These are phyloP conservation scores for Lordiphosa collinella DNA, from an alignment of 1,140 invertebrate genomes.

Conservation along the genomic window DNA sequence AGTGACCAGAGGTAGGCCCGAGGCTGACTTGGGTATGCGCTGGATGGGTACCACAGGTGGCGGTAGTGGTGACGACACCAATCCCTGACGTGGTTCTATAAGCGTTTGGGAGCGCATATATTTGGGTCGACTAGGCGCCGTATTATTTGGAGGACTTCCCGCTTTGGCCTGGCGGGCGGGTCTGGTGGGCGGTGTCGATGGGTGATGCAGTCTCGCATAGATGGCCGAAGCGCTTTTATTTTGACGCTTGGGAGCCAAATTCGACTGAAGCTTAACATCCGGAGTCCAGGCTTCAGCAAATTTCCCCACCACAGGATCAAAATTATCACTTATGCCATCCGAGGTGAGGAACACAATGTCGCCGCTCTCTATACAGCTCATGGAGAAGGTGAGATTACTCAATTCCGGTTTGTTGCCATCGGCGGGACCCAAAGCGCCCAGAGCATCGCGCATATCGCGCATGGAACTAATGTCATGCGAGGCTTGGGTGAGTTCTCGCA, in stretches of 20 bases:
- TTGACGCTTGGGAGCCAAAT: slow-evolving; percentile 70
- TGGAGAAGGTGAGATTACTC: slow-evolving; percentile 93
- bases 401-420: slow-evolving; percentile 94
- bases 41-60: slow-evolving; percentile 38
- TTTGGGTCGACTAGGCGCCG: slow-evolving; percentile 65
- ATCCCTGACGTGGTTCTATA: slow-evolving; percentile 78
- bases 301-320: slow-evolving; percentile 96
- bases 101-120: slow-evolving; percentile 81
- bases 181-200: slow-evolving; percentile 49
- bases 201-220: slow-evolving; percentile 62
- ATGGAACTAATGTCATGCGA: slow-evolving; percentile 95
- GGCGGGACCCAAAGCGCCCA: slow-evolving; percentile 93
- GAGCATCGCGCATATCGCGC: slow-evolving; percentile 94
- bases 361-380: slow-evolving; percentile 90
- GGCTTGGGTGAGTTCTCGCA: slow-evolving; percentile 87
- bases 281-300: slow-evolving; percentile 84
- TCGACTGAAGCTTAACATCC: slow-evolving; percentile 61
- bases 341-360: slow-evolving; percentile 95
- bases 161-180: slow-evolving; percentile 51
- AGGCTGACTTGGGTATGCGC: slow-evolving; percentile 79
- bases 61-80: slow-evolving; percentile 14
- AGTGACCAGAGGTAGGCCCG: slow-evolving; percentile 87
- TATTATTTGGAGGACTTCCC: slow-evolving; percentile 37
- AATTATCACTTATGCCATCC: slow-evolving; percentile 96
- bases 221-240: slow-evolving; percentile 76